phyloP scores from a whole-genome alignment of 2,113 vertebrate genomes.

The Morphnarchus princeps region DNA sequence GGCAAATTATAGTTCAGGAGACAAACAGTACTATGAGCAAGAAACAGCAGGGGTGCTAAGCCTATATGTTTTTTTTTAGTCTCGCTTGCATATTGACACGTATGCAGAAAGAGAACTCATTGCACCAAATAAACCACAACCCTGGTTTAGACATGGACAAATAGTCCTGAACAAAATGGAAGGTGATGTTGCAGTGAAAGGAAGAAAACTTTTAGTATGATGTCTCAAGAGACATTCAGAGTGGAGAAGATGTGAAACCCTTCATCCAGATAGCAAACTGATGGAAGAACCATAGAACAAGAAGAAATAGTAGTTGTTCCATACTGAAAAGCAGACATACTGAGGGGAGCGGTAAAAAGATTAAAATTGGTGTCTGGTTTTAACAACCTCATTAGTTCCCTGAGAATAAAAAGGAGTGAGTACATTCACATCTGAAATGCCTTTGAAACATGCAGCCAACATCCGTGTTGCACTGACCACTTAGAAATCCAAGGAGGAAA shows the following conservation, averaged over 20 bases:
- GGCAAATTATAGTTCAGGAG: not conserved
- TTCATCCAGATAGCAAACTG: not conserved
- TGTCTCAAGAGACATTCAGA: not conserved
- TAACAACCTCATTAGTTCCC: constrained; percentile 6
- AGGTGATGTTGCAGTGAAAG: not conserved
- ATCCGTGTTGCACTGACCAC: not conserved
- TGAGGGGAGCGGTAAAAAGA: not conserved
- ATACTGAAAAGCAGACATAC: not conserved
- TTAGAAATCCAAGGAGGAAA: constrained; percentile 2
- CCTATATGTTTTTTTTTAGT: not conserved
- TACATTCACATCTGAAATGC: not conserved
- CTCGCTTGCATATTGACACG: not conserved
- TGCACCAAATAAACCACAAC: not conserved
- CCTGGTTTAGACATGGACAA: not conserved
- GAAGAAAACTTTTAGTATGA: not conserved
- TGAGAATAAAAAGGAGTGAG: not conserved
- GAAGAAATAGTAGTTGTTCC: not conserved
- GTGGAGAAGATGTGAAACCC: not conserved
- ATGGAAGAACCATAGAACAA: not conserved
- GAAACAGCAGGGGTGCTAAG: not conserved
- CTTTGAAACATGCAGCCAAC: not conserved
- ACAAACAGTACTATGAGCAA: not conserved
- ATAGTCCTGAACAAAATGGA: not conserved
- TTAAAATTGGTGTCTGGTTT: constrained; percentile 5
- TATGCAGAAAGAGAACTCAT: not conserved